phyloP scores from a whole-genome alignment of 2,888 invertebrate genomes.

The Phengaris alcon region DNA sequence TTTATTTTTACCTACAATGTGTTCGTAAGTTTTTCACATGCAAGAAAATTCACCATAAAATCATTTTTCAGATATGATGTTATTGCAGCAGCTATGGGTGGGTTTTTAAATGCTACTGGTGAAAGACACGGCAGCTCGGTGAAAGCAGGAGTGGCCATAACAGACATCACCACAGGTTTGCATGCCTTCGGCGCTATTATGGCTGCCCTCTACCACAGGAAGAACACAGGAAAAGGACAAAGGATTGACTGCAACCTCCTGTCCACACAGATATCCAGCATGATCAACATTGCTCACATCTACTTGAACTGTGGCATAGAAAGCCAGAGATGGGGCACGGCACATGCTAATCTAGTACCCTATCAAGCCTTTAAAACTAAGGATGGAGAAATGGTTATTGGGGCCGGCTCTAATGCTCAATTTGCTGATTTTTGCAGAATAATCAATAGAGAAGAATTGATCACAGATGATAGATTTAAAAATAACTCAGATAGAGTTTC shows the following conservation, averaged over 20 bases:
- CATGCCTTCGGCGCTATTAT: constrained; percentile 97
- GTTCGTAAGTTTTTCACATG: not conserved
- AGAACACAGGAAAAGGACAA: constrained; percentile 90
- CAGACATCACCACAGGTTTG: constrained; percentile 94
- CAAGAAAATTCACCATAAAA: not conserved
- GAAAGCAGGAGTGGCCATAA: constrained; percentile 95
- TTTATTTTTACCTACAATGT: too few species aligned
- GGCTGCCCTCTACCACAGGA: constrained; percentile 90
- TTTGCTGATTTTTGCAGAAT: constrained; percentile 85
- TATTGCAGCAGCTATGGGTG: constrained; percentile 95
- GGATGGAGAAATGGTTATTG: constrained; percentile 91
- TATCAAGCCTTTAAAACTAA: constrained; percentile 93
- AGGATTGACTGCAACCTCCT: constrained; percentile 96
- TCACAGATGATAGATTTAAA: constrained; percentile 81
- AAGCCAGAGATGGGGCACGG: constrained; percentile 92
- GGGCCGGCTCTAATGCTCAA: constrained; percentile 91
- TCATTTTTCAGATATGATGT: constrained; percentile 87
- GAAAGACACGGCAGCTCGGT: constrained; percentile 89
- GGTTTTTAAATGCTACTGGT: constrained; percentile 93
- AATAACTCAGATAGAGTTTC: constrained; percentile 87
- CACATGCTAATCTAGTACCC: constrained; percentile 96
- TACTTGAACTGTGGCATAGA: constrained; percentile 92
- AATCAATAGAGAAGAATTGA: constrained; percentile 81
- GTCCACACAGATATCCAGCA: constrained; percentile 92
- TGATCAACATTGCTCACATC: constrained; percentile 94